Base-by-base conservation (phyloP, 2,113 vertebrate genomes). In the Rhea americana region DNA sequence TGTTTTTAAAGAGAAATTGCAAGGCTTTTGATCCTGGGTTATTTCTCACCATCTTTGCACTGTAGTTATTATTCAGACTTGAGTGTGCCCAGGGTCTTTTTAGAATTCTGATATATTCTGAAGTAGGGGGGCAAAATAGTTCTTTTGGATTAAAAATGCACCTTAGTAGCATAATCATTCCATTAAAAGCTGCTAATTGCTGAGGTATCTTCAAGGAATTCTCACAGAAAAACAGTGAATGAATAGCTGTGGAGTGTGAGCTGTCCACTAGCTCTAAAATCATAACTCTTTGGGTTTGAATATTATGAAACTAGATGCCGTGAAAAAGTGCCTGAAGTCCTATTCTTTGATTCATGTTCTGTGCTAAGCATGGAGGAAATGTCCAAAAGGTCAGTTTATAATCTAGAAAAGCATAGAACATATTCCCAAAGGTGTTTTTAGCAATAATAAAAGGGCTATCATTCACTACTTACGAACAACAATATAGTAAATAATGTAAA, bases 391-490 rank as follows among this genome's bases (percentile, higher is more conserved):
- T 19, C 21, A 37, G 32, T 75, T 78, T 82, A 9, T 74, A 85
- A 32, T 2, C 62, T 41, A 81, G 2, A 1, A 13, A 79, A 51
- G 15, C 3, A 2, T 7, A 51, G 61, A 67, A 82, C 0, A 0
- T 51, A 16, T 68, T 25, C 75, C 43, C 59, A 71, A 51, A 56
- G 79, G 20, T 1, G 11, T n/a, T 81, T 85, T 81, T 61, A 61
- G 58, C 71, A 85, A 75, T 55, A 85, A 70, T 30, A 18, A 24
- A 59, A 61, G 41, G 50, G 25, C 45, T 67, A 22, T 32, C 13
- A 26, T 50, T 74, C 50, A 63, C 10, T 35, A 7, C 26, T 63
- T 50, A 9, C 66, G 30, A 74, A 28, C 12, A 67, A 61, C 17
- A 35, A 22, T 30, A 43, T 22, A 65, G 35, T 30, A 61, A 85